A percentile compares a stretch with the other conserved stretches of the same genome.
phyloP scores from a whole-genome alignment of 2,888 invertebrate genomes.

The Elysia crispata region DNA sequence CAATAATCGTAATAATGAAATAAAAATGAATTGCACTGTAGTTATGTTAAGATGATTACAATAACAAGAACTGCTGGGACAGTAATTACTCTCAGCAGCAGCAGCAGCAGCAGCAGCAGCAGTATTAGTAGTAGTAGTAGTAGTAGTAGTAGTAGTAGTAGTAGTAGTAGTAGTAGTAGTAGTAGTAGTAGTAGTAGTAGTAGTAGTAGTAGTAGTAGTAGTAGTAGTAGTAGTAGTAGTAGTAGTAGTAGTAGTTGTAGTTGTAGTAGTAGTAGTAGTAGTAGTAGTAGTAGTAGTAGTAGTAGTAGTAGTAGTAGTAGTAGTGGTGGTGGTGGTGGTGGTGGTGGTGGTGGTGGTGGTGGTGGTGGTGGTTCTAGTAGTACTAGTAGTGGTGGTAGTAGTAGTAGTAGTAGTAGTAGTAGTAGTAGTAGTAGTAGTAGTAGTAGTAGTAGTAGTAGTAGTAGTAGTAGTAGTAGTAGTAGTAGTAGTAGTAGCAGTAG shows the following conservation, averaged over 20 bases:
- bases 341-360: too few relatives aligned
- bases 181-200: conserved; percentile 1
- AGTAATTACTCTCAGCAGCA: too few relatives aligned
- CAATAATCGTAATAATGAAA: not conserved
- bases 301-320: conserved; percentile 40
- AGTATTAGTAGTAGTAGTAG: too few relatives aligned
- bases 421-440: conserved; percentile 20
- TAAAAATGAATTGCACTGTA: too few relatives aligned
- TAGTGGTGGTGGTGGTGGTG: not conserved
- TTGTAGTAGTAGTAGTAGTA: conserved; percentile 24
- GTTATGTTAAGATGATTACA: not conserved
- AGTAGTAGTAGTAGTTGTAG: conserved; percentile 39
- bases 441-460: conserved; percentile 21
- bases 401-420: conserved; percentile 48
- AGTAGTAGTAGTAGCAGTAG: not conserved
- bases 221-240: conserved; percentile 41
- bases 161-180: conserved; percentile 9
- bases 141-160: conserved; percentile 37
- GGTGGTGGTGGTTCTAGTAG: too few relatives aligned
- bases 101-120: too few relatives aligned
- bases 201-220: conserved; percentile 1
- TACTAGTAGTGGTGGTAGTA: too few relatives aligned
- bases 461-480: conserved; percentile 32
- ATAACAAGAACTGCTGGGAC: too few relatives aligned
- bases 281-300: conserved; percentile 37